Base-by-base conservation (phyloP, 2,113 vertebrate genomes). In the Myotis brandtii region DNA sequence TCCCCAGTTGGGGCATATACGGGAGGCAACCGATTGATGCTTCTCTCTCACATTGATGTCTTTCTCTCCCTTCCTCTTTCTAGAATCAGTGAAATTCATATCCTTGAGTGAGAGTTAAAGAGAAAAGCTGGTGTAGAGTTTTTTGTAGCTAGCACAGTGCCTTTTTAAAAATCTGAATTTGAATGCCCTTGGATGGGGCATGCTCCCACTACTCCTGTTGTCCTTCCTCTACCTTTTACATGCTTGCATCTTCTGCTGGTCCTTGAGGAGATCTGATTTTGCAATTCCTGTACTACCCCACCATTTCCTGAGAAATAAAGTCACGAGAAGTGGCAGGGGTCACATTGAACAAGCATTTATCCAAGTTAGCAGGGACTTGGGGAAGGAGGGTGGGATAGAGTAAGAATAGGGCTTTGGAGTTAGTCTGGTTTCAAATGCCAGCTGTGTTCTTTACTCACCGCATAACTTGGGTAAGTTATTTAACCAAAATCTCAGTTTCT, bases 221-320 rank as follows among this genome's bases (percentile, higher is more conserved):
- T 67, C 80, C 54, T 93, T 48, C 16, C 64, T 59, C 43, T 90
- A 81, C 37, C 56, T 86, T 56, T 84, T 82, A 70, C 9, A 43
- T 2, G 32, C 54, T 1, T 27, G 18, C 34, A 67, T 67, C 62
- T 21, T 85, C 59, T 93, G 25, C 37, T 94, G 43, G 30, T 66
- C 30, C 46, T 70, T 85, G 40, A 86, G 48, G 54, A 92, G 62
- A 76, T 86, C 9, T 69, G 76, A 67, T 77, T 86, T 95, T 91
- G 43, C 70, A 69, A 6, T 93, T 32, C 67, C 32, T 66, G 23
- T 0, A 12, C 30, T 32, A 64, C 20, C 6, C 32, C 13, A n/a
- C 10, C 11, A 25, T 86, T 9, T 48, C 80, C 52, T 79, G 64
- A 83, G 54, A 93, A 82, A 43, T 72, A 83, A 82, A 85, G 80